Evolutionary conservation across 2,888 invertebrate genomes (phyloP).

Genomic region (Epsilonema sp.): DNA sequence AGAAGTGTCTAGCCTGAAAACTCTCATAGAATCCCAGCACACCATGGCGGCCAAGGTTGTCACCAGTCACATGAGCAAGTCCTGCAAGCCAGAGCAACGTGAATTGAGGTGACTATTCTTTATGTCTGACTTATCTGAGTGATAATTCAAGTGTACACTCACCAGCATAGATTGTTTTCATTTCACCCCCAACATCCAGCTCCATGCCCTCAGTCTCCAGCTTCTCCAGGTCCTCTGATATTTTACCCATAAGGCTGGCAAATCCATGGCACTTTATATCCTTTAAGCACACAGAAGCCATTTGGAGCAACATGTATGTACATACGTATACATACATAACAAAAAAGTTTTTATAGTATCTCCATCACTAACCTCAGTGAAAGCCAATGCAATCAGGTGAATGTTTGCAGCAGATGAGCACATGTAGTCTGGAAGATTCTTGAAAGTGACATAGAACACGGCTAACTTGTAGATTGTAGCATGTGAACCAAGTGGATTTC

Average conservation of each 20-base stretch:
- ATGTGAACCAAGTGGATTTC: background rate
- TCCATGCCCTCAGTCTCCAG: background rate
- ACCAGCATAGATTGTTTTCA: too few species aligned
- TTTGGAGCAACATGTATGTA: too few species aligned
- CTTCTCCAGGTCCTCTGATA: background rate
- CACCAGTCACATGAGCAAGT: background rate
- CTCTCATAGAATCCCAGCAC: background rate
- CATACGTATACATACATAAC: too few species aligned
- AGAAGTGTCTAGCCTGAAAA: background rate
- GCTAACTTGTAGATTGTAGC: background rate
- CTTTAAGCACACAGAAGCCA: too few species aligned
- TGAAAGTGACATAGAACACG: background rate
- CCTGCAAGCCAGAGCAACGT: background rate
- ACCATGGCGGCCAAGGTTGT: background rate
- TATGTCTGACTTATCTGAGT: too few species aligned
- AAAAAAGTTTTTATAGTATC: background rate
- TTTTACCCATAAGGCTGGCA: too few species aligned
- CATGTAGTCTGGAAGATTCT: background rate
- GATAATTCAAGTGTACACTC: too few species aligned
- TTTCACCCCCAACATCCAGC: background rate
- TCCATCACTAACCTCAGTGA: background rate
- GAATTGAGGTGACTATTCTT: too few species aligned
- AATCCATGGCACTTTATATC: too few species aligned
- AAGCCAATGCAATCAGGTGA: background rate
- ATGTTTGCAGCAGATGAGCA: background rate